Percentiles rank a stretch among this genome's conserved stretches.
phyloP scores from a whole-genome alignment of 2,797 vertebrate species.

The Limosa lapponica region DNA sequence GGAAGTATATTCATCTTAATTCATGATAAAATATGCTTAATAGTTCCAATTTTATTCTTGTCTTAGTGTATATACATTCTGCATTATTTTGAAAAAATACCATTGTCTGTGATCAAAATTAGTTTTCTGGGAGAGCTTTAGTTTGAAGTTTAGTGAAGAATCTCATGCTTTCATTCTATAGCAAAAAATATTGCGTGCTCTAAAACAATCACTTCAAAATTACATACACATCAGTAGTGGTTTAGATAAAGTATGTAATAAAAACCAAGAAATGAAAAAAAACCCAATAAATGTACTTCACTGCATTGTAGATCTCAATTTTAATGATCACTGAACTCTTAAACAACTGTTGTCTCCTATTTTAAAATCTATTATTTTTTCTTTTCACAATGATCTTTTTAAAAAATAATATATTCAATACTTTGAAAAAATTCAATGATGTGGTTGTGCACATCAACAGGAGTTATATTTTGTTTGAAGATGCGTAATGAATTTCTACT shows the following conservation, averaged over 20 bases:
- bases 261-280: not conserved
- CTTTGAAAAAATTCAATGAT: not conserved
- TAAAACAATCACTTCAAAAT: constrained; percentile 24
- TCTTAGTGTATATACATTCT: too few species aligned
- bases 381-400: not conserved
- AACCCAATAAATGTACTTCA: not conserved
- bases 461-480: not conserved
- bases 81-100: too few species aligned
- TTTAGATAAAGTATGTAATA: constrained; percentile 18
- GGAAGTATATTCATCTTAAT: not conserved
- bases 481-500: not conserved
- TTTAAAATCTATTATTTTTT: not conserved
- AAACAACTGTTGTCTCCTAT: not conserved
- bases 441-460: not conserved
- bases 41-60: not conserved
- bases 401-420: not conserved
- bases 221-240: not conserved
- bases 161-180: not conserved
- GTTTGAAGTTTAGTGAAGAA: constrained; percentile 2
- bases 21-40: not conserved
- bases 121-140: not conserved
- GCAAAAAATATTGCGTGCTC: constrained; percentile 8
- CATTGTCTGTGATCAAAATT: too few species aligned
- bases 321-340: constrained; percentile 36
- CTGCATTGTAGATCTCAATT: not conserved